Base-by-base conservation (phyloP, 2,888 invertebrate genomes). In the Ophioninae sp. region DNA sequence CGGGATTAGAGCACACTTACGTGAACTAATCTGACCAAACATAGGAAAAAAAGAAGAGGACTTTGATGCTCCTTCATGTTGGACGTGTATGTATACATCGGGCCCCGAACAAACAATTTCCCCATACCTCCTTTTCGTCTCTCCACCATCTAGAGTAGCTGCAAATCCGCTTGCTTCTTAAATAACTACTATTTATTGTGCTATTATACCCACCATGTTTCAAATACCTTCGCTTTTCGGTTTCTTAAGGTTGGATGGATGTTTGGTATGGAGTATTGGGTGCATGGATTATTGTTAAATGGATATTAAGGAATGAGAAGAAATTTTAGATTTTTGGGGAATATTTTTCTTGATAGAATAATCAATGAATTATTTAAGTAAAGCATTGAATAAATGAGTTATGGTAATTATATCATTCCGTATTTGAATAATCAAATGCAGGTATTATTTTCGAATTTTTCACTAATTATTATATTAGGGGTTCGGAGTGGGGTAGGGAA, bases 1-100 rank as follows among this genome's bases (percentile, higher is more conserved):
- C 92, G 88, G 92, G 91, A 92, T 92, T 92, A 92, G 89, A 89
- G 88, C 88, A 92, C 91, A 92, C 92, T 92, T 90, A 91, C 87
- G 86, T 87, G 87, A 88, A 88, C 91, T 92, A 92, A 92, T 91
- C 91, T 90, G 88, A 74, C 87, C 90, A 91, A 91, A 91, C 88
- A 92, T 39, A 74, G 79, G 68, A 78, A 84, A 76, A 84, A 68
- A 79, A 79, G 79, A 61, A 37, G 56, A 74, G 68, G 73, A 79
- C 73, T 75, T 75, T 41, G 23, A 79, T 79, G 65, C 58, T 74
- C 61, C 69, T 76, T 44, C 23, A 67, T 76, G 41, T 58, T 68
- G 39, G 23, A 13, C 20, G 23, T 58, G 20, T 44, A 58, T 51
- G 23, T 41, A 71, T 73, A 58, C 51, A 44, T 65, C 65, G 56